Percentiles rank a stretch among this genome's conserved stretches.
These are phyloP conservation scores for Halesus radiatus DNA, from an alignment of 1,140 invertebrate species.

Conservation along the genomic window DNA sequence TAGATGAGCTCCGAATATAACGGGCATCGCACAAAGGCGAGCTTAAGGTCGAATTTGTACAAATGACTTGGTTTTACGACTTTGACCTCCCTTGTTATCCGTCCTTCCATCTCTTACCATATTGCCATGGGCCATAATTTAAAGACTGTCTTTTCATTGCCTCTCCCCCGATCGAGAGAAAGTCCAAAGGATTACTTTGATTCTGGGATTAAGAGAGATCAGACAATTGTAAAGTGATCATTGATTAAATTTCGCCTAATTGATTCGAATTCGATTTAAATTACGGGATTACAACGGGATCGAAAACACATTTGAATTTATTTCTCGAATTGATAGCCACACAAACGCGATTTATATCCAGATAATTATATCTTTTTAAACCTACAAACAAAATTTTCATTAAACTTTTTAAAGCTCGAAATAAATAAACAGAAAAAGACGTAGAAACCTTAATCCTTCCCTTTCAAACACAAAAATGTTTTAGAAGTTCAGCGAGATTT, in stretches of 20 bases:
- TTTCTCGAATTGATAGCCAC: too few species aligned
- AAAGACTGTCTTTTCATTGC: conserved; percentile 28
- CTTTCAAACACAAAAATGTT: not conserved
- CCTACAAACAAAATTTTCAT: too few species aligned
- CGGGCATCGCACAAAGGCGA: not conserved
- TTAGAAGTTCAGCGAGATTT: not conserved
- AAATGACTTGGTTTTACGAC: conserved; percentile 27
- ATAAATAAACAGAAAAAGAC: not conserved
- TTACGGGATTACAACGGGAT: too few species aligned
- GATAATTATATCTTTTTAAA: too few species aligned
- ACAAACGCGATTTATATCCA: too few species aligned
- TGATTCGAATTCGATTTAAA: not conserved
- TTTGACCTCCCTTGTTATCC: conserved; percentile 27
- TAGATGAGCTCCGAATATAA: not conserved
- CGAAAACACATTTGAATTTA: too few species aligned
- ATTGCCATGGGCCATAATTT: conserved; percentile 27
- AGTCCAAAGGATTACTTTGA: conserved; percentile 7
- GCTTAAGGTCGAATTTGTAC: conserved; percentile 8
- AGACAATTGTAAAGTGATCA: conserved; percentile 2
- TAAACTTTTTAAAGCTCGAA: too few species aligned
- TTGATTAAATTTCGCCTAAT: not conserved
- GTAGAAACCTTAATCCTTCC: not conserved
- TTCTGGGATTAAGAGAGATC: not conserved
- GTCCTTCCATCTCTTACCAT: conserved; percentile 17
- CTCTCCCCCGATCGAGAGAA: not conserved